phyloP scores from a whole-genome alignment of 1,140 invertebrate species.

The Hesperophylax magnus region DNA sequence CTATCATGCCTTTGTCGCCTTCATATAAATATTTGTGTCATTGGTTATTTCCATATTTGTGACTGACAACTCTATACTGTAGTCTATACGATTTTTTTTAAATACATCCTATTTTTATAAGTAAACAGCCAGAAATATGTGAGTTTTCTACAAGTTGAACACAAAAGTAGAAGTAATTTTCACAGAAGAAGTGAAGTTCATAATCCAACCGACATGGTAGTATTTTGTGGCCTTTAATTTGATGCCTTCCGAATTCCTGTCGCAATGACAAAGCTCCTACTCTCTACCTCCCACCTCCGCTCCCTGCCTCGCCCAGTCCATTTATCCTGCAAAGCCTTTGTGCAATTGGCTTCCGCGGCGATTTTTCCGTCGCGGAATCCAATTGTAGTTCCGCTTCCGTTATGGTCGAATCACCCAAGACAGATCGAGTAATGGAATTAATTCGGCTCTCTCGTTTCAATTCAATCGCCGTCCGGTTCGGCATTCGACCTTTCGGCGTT shows the following conservation, averaged over 20 bases:
- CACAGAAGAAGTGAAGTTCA: neutral
- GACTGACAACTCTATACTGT: no score
- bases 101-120: no score
- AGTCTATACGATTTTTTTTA: no score
- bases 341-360: constrained; percentile 13
- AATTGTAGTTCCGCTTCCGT: constrained; percentile 1
- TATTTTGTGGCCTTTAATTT: neutral
- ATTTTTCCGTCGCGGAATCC: constrained; percentile 9
- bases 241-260: neutral
- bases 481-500: neutral
- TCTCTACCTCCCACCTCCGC: neutral
- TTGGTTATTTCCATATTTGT: no score
- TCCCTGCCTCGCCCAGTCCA: no score
- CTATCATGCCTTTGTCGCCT: no score
- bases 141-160: no score
- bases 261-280: neutral
- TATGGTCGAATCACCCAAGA: neutral
- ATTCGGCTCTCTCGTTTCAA: constrained; percentile 9
- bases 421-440: constrained; percentile 8
- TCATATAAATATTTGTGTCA: no score
- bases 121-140: no score
- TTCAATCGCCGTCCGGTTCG: neutral
- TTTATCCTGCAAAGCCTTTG: neutral
- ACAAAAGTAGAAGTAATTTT: neutral
- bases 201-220: neutral